Percentiles rank a stretch among this genome's conserved stretches.
Evolutionary conservation across 2,113 vertebrate species (phyloP).

Genomic region (Phylloscopus trochilus): DNA sequence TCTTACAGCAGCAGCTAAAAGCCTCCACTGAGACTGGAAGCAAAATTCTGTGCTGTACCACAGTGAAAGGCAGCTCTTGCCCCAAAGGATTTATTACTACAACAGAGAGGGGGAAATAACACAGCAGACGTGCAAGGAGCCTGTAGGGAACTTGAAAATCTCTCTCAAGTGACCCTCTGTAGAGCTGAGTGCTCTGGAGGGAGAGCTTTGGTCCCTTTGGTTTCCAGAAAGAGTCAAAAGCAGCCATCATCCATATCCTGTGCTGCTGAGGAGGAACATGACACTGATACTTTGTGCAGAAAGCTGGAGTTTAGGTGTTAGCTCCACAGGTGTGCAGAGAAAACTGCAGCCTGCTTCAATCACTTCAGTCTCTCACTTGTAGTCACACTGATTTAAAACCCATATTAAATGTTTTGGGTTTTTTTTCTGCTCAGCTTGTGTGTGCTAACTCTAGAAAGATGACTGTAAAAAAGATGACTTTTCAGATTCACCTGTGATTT

Average conservation of each 20-base stretch:
- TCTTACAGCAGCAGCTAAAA: not conserved
- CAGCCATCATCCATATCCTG: not conserved
- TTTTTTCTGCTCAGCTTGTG: not conserved
- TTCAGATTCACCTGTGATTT: not conserved
- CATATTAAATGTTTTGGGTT: not conserved
- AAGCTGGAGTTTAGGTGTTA: not conserved
- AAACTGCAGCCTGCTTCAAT: not conserved
- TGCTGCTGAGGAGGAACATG: not conserved
- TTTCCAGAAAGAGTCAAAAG: not conserved
- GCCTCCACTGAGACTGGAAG: not conserved
- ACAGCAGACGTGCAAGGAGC: not conserved
- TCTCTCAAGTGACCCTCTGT: not conserved
- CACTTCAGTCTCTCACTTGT: not conserved
- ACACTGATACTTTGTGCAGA: not conserved
- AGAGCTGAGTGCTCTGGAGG: not conserved
- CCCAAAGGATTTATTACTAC: not conserved
- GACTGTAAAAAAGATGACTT: not conserved
- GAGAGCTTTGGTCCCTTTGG: not conserved
- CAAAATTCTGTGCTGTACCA: not conserved
- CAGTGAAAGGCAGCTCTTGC: not conserved
- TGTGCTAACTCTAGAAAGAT: not conserved
- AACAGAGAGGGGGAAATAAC: not conserved
- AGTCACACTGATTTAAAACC: not conserved
- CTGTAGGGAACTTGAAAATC: not conserved
- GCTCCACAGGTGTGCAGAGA: fast-evolving